Evolutionary conservation across 2,888 invertebrate species (phyloP), one percentile per base, ranked within the genome.

Genomic region (Drosophila rellima): DNA sequence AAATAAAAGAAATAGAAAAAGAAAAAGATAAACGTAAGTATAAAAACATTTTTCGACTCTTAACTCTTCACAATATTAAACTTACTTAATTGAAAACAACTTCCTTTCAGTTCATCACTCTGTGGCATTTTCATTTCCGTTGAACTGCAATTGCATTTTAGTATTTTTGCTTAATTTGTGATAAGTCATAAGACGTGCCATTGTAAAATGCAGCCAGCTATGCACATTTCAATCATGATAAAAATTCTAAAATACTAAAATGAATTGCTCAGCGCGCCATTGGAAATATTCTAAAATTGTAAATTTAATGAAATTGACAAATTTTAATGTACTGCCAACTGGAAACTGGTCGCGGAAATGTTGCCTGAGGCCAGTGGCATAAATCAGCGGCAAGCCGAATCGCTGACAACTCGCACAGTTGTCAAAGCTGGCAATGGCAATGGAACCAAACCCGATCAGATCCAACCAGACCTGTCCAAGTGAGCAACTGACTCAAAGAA

Each of bases 281-380:
- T 23, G 62, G n/a, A 87, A 82, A 71, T 70, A 88, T 88, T 78
- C 87, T 71, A 81, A 78, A 85, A 80, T 74, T 81, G 78, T 81
- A 70, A 83, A 80, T 81, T 90, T 75, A 91, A 89, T 90, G 83
- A 89, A 90, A 90, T 82, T 86, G 90, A 91, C 91, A 90, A 91
- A 90, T 90, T 91, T 89, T 69, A 57, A 75, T 74, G 61, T 44
- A 70, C 68, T 72, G 15, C 62, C 20, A 31, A 20, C n/a, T 39
- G 31, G 13, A 39, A 56, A 56, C 55, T 56, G 42, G 62, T 35
- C 26, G 33, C n/a, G 17, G 5, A 26, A 35, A 45, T 35, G 31
- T 35, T 42, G 42, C 31, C 18, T 47, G 15, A 20, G 18, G 52
- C 51, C 40, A 48, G 20, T 50, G 54, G 59, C 67, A 79, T 80